Conservation (phyloP, 2,113 vertebrate species). For the Bagarius yarrelli region DNA sequence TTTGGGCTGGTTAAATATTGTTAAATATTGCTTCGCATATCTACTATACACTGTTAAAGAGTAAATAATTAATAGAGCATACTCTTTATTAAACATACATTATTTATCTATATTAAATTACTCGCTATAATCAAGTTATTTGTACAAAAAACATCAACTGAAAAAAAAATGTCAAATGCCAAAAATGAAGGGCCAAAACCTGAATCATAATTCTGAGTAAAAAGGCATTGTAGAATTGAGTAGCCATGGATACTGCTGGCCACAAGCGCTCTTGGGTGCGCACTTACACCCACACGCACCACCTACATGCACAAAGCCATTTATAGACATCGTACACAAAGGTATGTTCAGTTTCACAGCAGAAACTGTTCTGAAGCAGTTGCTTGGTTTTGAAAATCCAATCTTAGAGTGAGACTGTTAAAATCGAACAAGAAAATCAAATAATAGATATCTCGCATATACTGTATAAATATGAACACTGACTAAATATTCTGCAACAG, state of each 20-base stretch:
- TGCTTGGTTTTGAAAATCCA: not conserved
- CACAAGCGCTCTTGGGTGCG: slow-evolving; percentile 31
- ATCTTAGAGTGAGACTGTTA: not conserved
- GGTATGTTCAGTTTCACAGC: slow-evolving; percentile 21
- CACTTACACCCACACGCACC: slow-evolving; percentile 42
- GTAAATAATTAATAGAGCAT: no score
- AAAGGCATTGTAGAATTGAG: slow-evolving; percentile 48
- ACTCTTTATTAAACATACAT: no score
- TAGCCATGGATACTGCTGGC: slow-evolving; percentile 54
- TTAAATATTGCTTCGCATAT: no score
- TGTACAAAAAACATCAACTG: slow-evolving; percentile 10
- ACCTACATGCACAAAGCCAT: slow-evolving; percentile 43
- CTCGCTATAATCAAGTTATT: no score
- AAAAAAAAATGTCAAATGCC: slow-evolving; percentile 20
- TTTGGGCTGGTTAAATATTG: no score
- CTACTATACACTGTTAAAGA: no score
- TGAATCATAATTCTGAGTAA: slow-evolving; percentile 37
- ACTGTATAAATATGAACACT: not conserved
- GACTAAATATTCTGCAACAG: not conserved
- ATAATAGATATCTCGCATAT: not conserved
- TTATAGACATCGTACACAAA: slow-evolving; percentile 44
- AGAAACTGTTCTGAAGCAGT: slow-evolving; percentile 31
- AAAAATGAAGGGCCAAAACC: slow-evolving; percentile 35
- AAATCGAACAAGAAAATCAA: not conserved
- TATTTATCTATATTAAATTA: no score